phyloP scores from a whole-genome alignment of 2,888 invertebrate species.

The Brachypterus glaber region DNA sequence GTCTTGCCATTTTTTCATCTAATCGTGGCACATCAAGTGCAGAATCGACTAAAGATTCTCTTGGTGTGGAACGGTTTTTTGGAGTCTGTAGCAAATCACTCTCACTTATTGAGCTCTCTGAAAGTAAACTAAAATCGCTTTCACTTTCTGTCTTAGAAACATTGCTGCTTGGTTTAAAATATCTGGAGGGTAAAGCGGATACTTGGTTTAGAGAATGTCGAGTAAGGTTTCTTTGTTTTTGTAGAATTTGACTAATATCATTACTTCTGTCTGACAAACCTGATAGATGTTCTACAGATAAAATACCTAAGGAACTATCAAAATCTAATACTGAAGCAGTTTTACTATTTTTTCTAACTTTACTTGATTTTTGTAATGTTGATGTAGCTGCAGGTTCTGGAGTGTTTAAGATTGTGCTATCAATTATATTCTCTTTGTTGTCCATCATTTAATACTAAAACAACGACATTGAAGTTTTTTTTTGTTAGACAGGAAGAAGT shows the following conservation, averaged over 20 bases:
- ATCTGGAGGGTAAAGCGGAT: conserved; percentile 28
- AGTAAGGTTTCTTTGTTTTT: conserved; percentile 26
- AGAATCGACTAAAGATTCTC: conserved; percentile 19
- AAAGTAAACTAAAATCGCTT: conserved; percentile 11
- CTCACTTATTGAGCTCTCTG: conserved; percentile 33
- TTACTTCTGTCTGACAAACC: conserved; percentile 1
- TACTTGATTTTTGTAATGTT: conserved; percentile 28
- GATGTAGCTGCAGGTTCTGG: conserved; percentile 41
- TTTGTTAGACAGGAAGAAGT: not conserved
- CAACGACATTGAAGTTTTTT: not conserved
- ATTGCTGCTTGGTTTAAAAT: conserved; percentile 21
- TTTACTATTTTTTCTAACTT: too few species aligned
- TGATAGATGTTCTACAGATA: conserved; percentile 14
- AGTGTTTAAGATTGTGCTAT: conserved; percentile 22
- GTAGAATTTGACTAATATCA: conserved; percentile 15
- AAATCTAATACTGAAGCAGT: conserved; percentile 13
- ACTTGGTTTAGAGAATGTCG: conserved; percentile 24
- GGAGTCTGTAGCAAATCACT: conserved; percentile 28
- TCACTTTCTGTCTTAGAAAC: conserved; percentile 9
- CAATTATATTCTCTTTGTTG: not conserved
- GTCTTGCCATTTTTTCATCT: conserved; percentile 3
- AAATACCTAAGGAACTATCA: conserved; percentile 18
- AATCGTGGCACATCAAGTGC: too few species aligned
- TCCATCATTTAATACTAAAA: not conserved
- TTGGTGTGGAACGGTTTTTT: conserved; percentile 30